A percentile compares a stretch with the other conserved stretches of the same genome.
Conservation (phyloP, 2,797 vertebrate genomes). For the Sibirionetta formosa region DNA sequence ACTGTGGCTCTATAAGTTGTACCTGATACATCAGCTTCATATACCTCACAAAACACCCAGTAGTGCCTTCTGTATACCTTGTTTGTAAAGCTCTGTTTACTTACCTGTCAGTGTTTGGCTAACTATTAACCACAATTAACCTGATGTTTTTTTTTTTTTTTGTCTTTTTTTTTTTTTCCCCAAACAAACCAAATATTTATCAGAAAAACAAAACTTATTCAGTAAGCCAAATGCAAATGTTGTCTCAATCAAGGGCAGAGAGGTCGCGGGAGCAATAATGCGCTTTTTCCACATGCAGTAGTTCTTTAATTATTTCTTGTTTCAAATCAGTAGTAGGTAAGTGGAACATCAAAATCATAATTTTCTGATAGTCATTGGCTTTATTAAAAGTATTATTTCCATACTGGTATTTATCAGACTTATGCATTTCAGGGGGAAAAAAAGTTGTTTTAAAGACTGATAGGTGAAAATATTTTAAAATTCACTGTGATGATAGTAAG, state of each 20-base stretch:
- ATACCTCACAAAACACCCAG: background rate
- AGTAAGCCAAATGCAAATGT: slow-evolving; percentile 65
- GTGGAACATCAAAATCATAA: background rate
- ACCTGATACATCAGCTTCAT: background rate
- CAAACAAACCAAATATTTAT: slow-evolving; percentile 68
- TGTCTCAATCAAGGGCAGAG: slow-evolving; percentile 18
- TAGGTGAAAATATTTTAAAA: background rate
- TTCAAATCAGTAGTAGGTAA: background rate
- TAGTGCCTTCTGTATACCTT: background rate
- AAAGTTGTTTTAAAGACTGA: background rate
- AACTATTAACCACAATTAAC: slow-evolving; percentile 70
- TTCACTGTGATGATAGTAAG: background rate
- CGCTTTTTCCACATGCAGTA: background rate
- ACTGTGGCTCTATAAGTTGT: background rate
- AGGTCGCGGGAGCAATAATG: background rate
- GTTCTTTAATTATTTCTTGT: background rate
- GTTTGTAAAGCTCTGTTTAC: slow-evolving; percentile 48
- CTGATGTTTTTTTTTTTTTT: background rate
- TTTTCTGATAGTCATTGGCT: background rate
- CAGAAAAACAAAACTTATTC: slow-evolving; percentile 46
- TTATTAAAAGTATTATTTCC: background rate
- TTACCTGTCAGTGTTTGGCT: slow-evolving; percentile 35
- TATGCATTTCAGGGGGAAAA: background rate
- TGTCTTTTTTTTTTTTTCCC: background rate
- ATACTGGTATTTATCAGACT: background rate